phyloP scores from a whole-genome alignment of 2,888 invertebrate genomes.

The Byasa hedistus region DNA sequence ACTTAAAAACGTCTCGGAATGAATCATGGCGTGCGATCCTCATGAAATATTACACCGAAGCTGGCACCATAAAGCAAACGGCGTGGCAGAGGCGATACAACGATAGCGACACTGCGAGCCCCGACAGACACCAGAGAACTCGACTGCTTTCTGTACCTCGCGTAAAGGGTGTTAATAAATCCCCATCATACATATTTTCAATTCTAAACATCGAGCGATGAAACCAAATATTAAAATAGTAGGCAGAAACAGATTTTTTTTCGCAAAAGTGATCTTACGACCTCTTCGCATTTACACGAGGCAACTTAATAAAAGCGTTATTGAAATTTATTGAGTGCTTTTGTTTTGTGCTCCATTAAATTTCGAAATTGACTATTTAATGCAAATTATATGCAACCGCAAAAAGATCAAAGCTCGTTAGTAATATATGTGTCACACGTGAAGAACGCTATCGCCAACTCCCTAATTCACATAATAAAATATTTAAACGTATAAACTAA shows the following conservation, averaged over 20 bases:
- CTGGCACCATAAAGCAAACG: conserved; percentile 80
- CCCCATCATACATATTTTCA: conserved; percentile 23
- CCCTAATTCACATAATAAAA: conserved; percentile 45
- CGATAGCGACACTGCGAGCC: conserved; percentile 76
- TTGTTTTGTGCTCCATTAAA: background rate
- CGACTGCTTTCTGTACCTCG: conserved; percentile 53
- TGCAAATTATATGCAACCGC: conserved; percentile 10
- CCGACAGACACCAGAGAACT: conserved; percentile 75
- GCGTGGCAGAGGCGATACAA: conserved; percentile 77
- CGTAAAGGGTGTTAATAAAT: conserved; percentile 57
- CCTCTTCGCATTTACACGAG: background rate
- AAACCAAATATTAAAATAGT: background rate
- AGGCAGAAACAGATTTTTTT: background rate
- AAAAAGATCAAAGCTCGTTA: conserved; percentile 14
- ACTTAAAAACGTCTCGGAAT: conserved; percentile 74
- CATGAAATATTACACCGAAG: conserved; percentile 77
- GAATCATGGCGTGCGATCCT: conserved; percentile 79
- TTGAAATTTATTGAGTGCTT: conserved; percentile 4
- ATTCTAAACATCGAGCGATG: conserved; percentile 17
- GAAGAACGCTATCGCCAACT: conserved; percentile 30
- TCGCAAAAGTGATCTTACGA: background rate
- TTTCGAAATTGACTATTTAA: conserved; percentile 5
- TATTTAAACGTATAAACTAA: conserved; percentile 35
- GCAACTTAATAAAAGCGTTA: background rate
- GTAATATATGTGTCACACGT: conserved; percentile 1